A percentile compares a stretch with the other conserved stretches of the same genome.
These are phyloP conservation scores for Gymnopithys bicolor DNA, from an alignment of 2,797 vertebrate genomes.

Conservation along the genomic window DNA sequence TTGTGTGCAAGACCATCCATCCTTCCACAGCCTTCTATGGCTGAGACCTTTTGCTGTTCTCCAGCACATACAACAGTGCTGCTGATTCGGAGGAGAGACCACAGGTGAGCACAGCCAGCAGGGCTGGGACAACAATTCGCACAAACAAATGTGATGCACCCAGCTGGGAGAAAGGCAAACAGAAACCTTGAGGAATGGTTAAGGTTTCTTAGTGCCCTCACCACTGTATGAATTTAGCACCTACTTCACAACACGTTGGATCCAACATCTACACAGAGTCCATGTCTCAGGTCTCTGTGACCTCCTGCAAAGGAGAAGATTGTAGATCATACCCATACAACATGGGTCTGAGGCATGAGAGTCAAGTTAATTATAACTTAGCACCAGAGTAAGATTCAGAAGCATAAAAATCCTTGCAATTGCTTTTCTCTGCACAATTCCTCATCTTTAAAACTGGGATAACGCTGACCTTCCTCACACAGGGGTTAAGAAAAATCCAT, in stretches of 20 bases:
- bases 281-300: not conserved
- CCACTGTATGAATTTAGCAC: not conserved
- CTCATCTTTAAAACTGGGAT: slow-evolving; percentile 10
- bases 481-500: slow-evolving; percentile 39
- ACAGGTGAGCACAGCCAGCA: not conserved
- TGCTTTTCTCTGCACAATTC: slow-evolving; percentile 8
- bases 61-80: rapidly evolving
- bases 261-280: rapidly evolving
- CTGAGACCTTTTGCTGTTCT: not conserved
- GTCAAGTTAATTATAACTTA: not conserved
- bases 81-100: not conserved
- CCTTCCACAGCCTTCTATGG: not conserved
- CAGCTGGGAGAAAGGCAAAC: not conserved
- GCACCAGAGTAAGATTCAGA: not conserved
- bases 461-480: not conserved
- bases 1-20: not conserved
- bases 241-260: not conserved
- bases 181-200: not conserved
- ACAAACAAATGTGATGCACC: rapidly evolving
- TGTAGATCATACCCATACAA: not conserved
- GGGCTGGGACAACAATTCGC: not conserved
- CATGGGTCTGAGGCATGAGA: not conserved
- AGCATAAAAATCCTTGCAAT: not conserved
- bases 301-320: not conserved
- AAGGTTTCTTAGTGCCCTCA: not conserved